phyloP scores from a whole-genome alignment of 2,797 vertebrate species.

The Limnodromus scolopaceus region DNA sequence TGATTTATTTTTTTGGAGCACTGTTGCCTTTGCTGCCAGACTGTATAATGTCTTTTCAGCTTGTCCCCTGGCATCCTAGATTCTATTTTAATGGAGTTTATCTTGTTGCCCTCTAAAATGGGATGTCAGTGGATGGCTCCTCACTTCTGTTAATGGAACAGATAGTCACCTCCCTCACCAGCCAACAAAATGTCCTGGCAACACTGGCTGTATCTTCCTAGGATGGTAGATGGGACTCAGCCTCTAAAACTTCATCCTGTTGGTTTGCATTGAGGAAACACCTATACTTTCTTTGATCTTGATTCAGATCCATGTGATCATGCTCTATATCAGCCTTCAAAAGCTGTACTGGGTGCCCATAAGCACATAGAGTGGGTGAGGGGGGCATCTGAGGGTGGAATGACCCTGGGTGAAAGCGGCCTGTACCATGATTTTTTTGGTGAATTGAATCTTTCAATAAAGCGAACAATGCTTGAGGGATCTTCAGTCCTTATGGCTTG shows the following conservation, averaged over 20 bases:
- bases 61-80: background rate
- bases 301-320: background rate
- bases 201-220: background rate
- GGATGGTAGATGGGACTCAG: background rate
- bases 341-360: background rate
- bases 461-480: background rate
- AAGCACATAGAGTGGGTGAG: background rate
- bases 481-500: background rate
- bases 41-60: background rate
- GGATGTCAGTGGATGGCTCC: background rate
- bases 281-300: background rate
- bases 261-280: background rate
- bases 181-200: background rate
- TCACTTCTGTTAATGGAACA: background rate
- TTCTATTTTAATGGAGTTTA: slow-evolving; percentile 21
- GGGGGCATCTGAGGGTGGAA: background rate
- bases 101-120: background rate
- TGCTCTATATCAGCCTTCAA: background rate
- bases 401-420: background rate
- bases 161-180: background rate
- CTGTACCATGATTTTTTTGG: background rate
- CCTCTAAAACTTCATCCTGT: background rate
- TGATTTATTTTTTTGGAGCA: background rate
- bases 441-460: background rate
- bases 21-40: background rate